Evolutionary conservation across 2,888 invertebrate species (phyloP), one percentile per base, ranked within the genome.

Genomic region (Eilema depressum): DNA sequence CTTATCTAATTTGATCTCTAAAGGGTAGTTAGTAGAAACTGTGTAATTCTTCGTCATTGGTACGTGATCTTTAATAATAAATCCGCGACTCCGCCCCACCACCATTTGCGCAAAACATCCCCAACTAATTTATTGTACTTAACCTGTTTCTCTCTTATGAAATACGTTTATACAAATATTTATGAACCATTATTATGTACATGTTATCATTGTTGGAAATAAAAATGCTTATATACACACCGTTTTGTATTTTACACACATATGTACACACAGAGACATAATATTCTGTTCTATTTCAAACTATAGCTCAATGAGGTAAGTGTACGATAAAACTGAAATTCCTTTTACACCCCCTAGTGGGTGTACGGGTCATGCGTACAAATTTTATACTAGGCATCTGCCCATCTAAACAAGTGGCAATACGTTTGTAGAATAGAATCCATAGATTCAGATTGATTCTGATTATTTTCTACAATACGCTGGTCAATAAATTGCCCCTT

Each of bases 121-220:
- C 71, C 66, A 70, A 53, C 63, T 74, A 69, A 68, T 59, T 63
- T 37, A 30, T 77, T 65, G 82, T 81, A 82, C 82, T 81, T 82
- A 81, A 78, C 74, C 41, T 28, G 30, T 66, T 65, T 65, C 23
- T 11, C 65, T 28, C n/a, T 56, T 65, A 56, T 65, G 30, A 47
- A 53, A 30, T 47, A 60, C 25, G 73, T 84, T 85, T 87, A 79
- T 85, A 88, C 80, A 81, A 75, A 77, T 78, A 72, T 84, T 83
- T 85, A 75, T 79, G 74, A 78, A 76, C 70, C 78, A 72, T 76
- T 72, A 80, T 84, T 77, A 83, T 84, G 76, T 84, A 76, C 86
- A 88, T 89, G 87, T 91, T 91, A 89, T 86, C 77, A 83, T 91
- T 93, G 92, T 92, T 92, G 85, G 85, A 89, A 92, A 92, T 92